Conservation (phyloP, 2,888 invertebrate species). For the Nomada goodeniana region DNA sequence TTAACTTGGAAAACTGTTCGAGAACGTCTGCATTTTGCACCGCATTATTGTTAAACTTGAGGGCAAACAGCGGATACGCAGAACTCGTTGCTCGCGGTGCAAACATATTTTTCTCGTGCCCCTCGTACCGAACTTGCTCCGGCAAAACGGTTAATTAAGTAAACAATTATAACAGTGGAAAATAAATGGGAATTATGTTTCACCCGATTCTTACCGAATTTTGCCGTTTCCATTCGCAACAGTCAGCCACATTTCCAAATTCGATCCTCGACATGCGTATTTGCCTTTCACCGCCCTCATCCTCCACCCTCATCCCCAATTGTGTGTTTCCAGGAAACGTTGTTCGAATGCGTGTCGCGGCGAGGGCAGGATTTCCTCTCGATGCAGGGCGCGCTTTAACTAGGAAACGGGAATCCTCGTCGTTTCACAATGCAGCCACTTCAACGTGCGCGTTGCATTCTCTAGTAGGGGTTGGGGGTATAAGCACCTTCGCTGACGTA, state of each 20-base stretch:
- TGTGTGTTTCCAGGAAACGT: conserved; percentile 23
- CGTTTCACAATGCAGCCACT: conserved; percentile 36
- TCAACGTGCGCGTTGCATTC: conserved; percentile 23
- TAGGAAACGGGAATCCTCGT: conserved; percentile 37
- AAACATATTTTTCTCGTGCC: not conserved
- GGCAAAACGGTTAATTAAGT: too few species aligned
- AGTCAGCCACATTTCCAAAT: not conserved
- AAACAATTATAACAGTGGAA: not conserved
- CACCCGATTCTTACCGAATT: too few species aligned
- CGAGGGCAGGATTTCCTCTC: conserved; percentile 34
- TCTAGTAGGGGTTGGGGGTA: not conserved
- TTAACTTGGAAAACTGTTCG: conserved; percentile 17
- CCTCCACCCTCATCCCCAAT: not conserved
- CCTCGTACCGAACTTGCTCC: not conserved
- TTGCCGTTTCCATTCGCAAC: too few species aligned
- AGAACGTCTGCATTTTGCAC: not conserved
- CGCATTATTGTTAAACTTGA: not conserved
- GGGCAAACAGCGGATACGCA: not conserved
- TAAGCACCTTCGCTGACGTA: not conserved
- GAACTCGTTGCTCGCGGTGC: not conserved
- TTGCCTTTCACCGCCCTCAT: conserved; percentile 9
- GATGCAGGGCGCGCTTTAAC: conserved; percentile 40
- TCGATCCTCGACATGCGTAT: conserved; percentile 23
- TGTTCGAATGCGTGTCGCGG: conserved; percentile 39
- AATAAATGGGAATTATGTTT: too few species aligned